A percentile compares a stretch with the other conserved stretches of the same genome.
These are phyloP conservation scores for Brachionus sp. DNA, from an alignment of 1,140 invertebrate genomes.

Conservation along the genomic window DNA sequence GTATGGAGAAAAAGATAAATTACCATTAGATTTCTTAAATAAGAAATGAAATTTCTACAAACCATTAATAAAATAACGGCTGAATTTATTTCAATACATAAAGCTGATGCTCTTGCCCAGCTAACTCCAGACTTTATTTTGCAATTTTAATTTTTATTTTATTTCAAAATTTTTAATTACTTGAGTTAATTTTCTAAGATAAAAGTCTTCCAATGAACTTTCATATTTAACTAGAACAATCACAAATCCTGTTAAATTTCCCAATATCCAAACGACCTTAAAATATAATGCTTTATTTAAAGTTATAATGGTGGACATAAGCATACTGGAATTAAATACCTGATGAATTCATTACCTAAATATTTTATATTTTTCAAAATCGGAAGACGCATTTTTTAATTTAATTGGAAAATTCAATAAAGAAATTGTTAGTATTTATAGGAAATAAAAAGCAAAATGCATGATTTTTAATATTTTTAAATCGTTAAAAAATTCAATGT, in stretches of 20 bases:
- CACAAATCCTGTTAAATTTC: not conserved
- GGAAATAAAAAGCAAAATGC: too few relatives aligned
- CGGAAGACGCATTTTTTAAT: not conserved
- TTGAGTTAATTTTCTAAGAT: not conserved
- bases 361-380: not conserved
- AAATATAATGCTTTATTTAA: not conserved
- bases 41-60: slow-evolving; percentile 56
- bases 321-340: not conserved
- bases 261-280: not conserved
- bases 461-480: too few relatives aligned
- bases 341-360: not conserved
- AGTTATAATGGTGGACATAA: not conserved
- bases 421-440: too few relatives aligned
- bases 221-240: not conserved
- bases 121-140: not conserved
- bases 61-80: slow-evolving; percentile 56
- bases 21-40: slow-evolving; percentile 48
- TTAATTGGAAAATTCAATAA: too few relatives aligned
- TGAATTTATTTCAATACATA: slow-evolving; percentile 56
- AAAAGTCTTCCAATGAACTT: not conserved
- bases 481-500: too few relatives aligned
- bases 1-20: not conserved
- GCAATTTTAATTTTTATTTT: not conserved
- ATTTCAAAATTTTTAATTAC: not conserved
- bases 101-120: slow-evolving; percentile 54